phyloP scores from a whole-genome alignment of 2,113 vertebrate species.

The Gasterosteus aculeatus region DNA sequence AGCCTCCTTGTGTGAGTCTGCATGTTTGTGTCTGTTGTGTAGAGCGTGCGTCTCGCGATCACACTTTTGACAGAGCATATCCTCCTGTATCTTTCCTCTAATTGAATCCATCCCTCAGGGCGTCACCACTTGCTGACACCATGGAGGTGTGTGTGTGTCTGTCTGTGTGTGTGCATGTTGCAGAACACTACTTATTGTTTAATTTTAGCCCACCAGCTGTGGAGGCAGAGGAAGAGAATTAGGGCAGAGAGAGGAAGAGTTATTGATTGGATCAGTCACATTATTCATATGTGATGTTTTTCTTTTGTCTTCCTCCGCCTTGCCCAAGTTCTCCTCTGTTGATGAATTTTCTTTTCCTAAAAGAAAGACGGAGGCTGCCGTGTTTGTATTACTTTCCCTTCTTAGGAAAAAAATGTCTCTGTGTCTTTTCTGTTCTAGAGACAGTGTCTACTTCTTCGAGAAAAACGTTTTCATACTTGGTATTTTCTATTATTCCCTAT shows the following conservation, averaged over 20 bases:
- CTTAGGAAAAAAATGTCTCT: too few species aligned
- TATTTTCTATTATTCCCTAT: background rate
- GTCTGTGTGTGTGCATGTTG: slow-evolving; percentile 11
- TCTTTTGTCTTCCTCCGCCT: slow-evolving; percentile 33
- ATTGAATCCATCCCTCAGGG: slow-evolving; percentile 73
- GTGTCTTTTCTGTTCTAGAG: too few species aligned
- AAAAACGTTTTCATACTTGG: too few species aligned
- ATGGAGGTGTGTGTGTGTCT: slow-evolving; percentile 55
- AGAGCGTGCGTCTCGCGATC: slow-evolving; percentile 34
- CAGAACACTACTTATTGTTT: slow-evolving; percentile 57
- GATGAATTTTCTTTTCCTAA: slow-evolving; percentile 21
- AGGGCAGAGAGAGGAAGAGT: slow-evolving; percentile 48
- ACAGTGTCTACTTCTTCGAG: too few species aligned
- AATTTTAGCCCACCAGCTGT: slow-evolving; percentile 70
- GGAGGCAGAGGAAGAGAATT: slow-evolving; percentile 48
- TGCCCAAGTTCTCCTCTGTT: background rate
- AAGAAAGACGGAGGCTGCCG: background rate
- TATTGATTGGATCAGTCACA: slow-evolving; percentile 65
- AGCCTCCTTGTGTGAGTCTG: slow-evolving; percentile 9
- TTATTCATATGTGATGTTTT: slow-evolving; percentile 69
- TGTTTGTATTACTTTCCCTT: background rate
- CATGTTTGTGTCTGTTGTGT: slow-evolving; percentile 3
- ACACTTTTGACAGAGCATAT: slow-evolving; percentile 70
- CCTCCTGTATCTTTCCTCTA: slow-evolving; percentile 66
- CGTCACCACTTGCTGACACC: slow-evolving; percentile 63